These are phyloP conservation scores for Anguilla marmorata DNA, from an alignment of 2,797 vertebrate genomes.

Conservation along the genomic window DNA sequence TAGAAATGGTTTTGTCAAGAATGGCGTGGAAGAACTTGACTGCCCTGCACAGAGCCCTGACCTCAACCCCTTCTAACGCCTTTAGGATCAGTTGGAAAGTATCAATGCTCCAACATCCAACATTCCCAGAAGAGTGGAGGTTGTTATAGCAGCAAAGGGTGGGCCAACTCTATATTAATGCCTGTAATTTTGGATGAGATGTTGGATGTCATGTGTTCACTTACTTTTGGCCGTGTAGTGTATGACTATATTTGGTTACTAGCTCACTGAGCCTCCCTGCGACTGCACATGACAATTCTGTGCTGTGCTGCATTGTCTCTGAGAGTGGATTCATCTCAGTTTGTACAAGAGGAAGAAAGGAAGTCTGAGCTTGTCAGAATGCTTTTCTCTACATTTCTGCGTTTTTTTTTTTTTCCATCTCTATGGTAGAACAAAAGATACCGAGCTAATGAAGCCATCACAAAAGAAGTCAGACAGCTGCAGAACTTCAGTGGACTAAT, in stretches of 20 bases:
- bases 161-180: too few species aligned
- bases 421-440: not conserved
- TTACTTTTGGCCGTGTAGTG: too few species aligned
- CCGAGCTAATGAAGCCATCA: not conserved
- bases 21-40: too few species aligned
- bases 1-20: too few species aligned
- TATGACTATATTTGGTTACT: not conserved
- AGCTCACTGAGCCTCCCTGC: not conserved
- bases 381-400: not conserved
- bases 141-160: too few species aligned
- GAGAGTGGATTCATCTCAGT: not conserved
- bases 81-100: too few species aligned
- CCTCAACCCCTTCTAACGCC: too few species aligned
- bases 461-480: constrained; percentile 6
- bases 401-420: not conserved
- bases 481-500: not conserved
- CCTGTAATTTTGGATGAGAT: too few species aligned
- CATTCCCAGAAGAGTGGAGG: too few species aligned
- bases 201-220: too few species aligned
- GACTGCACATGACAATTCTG: not conserved
- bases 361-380: not conserved
- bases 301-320: not conserved
- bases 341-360: not conserved
- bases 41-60: too few species aligned
- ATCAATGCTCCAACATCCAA: too few species aligned